phyloP scores from a whole-genome alignment of 2,113 vertebrate species.

The Ameiurus melas region DNA sequence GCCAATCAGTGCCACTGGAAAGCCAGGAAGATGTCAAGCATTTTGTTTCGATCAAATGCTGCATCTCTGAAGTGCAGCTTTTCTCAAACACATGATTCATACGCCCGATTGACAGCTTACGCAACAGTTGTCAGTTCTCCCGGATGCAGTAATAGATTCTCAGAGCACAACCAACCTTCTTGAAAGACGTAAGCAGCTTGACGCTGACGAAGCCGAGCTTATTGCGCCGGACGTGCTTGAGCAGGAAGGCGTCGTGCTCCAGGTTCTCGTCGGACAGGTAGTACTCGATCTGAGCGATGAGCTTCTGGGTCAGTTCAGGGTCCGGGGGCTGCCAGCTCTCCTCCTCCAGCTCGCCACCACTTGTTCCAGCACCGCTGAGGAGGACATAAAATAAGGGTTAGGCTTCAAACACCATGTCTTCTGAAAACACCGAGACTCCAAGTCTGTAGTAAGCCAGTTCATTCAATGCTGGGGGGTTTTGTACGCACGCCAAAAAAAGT shows the following conservation, averaged over 20 bases:
- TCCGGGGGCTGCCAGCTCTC: slow-evolving; percentile 92
- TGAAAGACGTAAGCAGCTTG: slow-evolving; percentile 97
- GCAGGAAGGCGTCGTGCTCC: slow-evolving; percentile 93
- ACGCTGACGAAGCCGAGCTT: slow-evolving; percentile 96
- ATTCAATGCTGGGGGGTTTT: neutral
- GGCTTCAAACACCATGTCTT: neutral
- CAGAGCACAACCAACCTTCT: slow-evolving; percentile 80
- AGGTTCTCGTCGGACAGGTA: slow-evolving; percentile 97
- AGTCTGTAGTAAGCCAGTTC: neutral
- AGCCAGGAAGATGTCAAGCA: neutral
- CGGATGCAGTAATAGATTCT: neutral
- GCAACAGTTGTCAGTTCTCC: slow-evolving; percentile 28
- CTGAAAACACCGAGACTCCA: neutral
- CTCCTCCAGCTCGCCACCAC: slow-evolving; percentile 85
- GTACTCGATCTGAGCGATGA: slow-evolving; percentile 92
- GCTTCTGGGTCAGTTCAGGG: slow-evolving; percentile 82
- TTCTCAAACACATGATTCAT: slow-evolving; percentile 29
- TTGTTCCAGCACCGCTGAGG: slow-evolving; percentile 75
- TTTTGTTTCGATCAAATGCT: neutral
- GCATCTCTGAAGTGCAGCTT: neutral
- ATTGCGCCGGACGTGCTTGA: slow-evolving; percentile 94
- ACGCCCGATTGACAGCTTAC: slow-evolving; percentile 20
- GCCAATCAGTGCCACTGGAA: neutral
- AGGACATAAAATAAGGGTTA: slow-evolving; percentile 6
- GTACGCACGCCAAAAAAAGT: slow-evolving; percentile 42